Conservation (phyloP, 1,140 invertebrate genomes). For the Adoxophyes honmai region DNA sequence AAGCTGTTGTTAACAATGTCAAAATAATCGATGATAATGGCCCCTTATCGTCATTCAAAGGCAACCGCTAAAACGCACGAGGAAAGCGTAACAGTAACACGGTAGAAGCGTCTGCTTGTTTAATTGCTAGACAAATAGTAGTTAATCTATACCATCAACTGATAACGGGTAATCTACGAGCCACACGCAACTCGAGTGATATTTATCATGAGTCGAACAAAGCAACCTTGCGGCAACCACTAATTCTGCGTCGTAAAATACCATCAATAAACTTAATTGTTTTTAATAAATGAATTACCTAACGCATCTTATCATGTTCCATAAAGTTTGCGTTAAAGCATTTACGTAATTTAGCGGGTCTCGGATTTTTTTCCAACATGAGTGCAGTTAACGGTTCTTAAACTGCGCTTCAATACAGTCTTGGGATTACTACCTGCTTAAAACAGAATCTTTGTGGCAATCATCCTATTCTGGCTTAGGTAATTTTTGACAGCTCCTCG, state of each 20-base stretch:
- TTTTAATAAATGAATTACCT: conserved; percentile 15
- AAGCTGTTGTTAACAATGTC: conserved; percentile 9
- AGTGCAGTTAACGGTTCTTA: no score
- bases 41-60: not conserved
- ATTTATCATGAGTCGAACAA: conserved; percentile 22
- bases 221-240: conserved; percentile 27
- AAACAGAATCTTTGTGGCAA: no score
- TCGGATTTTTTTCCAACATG: no score
- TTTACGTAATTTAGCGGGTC: not conserved
- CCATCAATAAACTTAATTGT: conserved; percentile 24
- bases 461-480: no score
- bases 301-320: not conserved
- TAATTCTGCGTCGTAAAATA: conserved; percentile 22
- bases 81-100: conserved; percentile 17
- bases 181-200: conserved; percentile 28
- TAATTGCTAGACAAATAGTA: conserved; percentile 44
- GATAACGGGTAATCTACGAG: conserved; percentile 41
- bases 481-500: no score
- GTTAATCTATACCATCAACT: conserved; percentile 47
- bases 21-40: conserved; percentile 15
- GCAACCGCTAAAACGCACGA: conserved; percentile 9
- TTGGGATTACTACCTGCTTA: no score
- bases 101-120: conserved; percentile 31
- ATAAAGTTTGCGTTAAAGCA: not conserved
- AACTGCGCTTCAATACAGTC: no score